These are phyloP conservation scores for Macrotus californicus DNA, from an alignment of 2,113 vertebrate species.

Conservation along the genomic window DNA sequence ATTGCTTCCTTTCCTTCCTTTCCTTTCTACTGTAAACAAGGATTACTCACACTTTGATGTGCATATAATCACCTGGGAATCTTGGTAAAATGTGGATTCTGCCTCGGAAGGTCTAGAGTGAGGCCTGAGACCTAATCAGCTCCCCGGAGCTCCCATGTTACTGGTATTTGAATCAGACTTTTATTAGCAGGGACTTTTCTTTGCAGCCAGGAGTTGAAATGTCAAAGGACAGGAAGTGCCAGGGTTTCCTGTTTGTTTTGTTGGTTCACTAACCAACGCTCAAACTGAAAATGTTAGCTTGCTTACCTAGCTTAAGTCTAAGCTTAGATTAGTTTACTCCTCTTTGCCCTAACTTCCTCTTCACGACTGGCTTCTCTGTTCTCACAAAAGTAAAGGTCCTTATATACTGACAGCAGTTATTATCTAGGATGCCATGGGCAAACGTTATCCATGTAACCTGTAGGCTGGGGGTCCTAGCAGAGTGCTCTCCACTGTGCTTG, in stretches of 20 bases:
- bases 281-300: background rate
- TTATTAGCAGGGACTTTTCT: background rate
- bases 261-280: background rate
- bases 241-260: background rate
- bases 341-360: background rate
- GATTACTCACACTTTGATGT: background rate
- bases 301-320: background rate
- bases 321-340: background rate
- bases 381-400: background rate
- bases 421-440: background rate
- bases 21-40: background rate
- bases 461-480: background rate
- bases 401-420: background rate
- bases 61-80: background rate
- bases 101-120: background rate
- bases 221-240: background rate
- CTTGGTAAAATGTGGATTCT: slow-evolving; percentile 39
- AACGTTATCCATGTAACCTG: background rate
- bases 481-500: background rate
- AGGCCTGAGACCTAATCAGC: background rate
- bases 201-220: background rate
- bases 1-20: background rate
- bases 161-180: background rate
- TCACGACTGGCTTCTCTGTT: background rate
- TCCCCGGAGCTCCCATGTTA: background rate